Evolutionary conservation across 1,140 invertebrate species (phyloP).

Genomic region (Lepidurus arcticus): DNA sequence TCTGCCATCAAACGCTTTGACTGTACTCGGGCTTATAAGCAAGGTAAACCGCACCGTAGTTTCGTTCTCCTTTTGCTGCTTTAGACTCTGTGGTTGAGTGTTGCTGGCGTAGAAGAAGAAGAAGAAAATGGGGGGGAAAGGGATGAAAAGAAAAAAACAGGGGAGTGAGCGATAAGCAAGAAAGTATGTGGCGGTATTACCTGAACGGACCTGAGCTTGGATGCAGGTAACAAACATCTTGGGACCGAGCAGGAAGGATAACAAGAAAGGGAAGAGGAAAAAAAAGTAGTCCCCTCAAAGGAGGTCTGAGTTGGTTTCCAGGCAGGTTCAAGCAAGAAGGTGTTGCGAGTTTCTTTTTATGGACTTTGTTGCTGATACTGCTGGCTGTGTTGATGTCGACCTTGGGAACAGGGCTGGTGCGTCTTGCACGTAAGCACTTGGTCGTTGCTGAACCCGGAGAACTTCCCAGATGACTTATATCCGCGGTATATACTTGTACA

Average conservation of each 20-base stretch:
- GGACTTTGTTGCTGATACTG: neutral
- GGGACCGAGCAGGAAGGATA: neutral
- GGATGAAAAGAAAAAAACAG: neutral
- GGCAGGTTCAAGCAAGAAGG: neutral
- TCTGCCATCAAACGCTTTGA: neutral
- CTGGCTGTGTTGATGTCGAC: neutral
- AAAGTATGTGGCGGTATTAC: conserved; percentile 21
- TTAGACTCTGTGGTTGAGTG: conserved; percentile 4
- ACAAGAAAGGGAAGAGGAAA: neutral
- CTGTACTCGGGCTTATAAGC: neutral
- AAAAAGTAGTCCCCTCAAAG: neutral
- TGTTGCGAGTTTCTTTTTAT: neutral
- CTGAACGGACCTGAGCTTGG: neutral
- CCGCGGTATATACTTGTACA: neutral
- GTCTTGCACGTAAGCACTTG: neutral
- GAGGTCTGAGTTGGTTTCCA: neutral
- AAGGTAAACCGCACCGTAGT: neutral
- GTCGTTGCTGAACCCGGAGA: neutral
- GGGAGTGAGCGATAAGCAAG: neutral
- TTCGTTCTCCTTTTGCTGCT: neutral
- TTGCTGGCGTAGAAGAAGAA: neutral
- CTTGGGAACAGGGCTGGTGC: conserved; percentile 11
- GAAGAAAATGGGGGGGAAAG: neutral
- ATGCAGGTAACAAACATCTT: conserved; percentile 17
- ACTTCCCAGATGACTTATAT: neutral